These are phyloP conservation scores for Mellivora capensis DNA, from an alignment of 2,113 vertebrate genomes.

Conservation along the genomic window DNA sequence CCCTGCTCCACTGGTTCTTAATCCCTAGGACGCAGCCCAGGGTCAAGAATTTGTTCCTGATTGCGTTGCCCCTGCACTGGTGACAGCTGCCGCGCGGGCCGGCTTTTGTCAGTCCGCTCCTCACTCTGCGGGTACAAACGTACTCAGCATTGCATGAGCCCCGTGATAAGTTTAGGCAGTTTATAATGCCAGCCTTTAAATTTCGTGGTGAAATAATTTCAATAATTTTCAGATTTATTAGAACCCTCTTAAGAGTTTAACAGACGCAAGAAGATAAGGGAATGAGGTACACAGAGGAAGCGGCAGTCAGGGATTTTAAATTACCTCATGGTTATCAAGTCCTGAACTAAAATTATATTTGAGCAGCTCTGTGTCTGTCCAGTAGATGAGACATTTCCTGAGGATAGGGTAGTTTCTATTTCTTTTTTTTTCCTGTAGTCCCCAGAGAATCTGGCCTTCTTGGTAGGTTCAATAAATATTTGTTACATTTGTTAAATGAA, in stretches of 20 bases:
- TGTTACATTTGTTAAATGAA: slow-evolving; percentile 32
- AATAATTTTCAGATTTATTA: slow-evolving; percentile 24
- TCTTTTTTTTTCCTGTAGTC: neutral
- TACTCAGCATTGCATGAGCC: neutral
- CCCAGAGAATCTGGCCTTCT: neutral
- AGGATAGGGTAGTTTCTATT: neutral
- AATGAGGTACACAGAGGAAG: neutral
- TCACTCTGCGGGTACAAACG: neutral
- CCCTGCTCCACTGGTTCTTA: neutral
- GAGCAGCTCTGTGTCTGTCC: neutral
- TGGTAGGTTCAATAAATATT: slow-evolving; percentile 24
- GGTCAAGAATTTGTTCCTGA: neutral
- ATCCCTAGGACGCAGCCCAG: neutral
- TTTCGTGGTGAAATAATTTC: neutral
- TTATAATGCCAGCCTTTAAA: slow-evolving; percentile 31
- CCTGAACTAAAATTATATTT: neutral
- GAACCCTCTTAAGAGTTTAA: slow-evolving; percentile 5
- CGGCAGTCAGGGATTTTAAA: neutral
- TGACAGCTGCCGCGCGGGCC: neutral
- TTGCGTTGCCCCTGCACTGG: neutral
- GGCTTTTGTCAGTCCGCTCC: neutral
- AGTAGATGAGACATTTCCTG: neutral
- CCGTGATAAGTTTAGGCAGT: neutral
- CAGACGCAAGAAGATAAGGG: neutral
- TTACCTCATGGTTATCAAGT: neutral